Base-by-base conservation (phyloP, 2,888 invertebrate species). In the Harpagoxenus sublaevis region DNA sequence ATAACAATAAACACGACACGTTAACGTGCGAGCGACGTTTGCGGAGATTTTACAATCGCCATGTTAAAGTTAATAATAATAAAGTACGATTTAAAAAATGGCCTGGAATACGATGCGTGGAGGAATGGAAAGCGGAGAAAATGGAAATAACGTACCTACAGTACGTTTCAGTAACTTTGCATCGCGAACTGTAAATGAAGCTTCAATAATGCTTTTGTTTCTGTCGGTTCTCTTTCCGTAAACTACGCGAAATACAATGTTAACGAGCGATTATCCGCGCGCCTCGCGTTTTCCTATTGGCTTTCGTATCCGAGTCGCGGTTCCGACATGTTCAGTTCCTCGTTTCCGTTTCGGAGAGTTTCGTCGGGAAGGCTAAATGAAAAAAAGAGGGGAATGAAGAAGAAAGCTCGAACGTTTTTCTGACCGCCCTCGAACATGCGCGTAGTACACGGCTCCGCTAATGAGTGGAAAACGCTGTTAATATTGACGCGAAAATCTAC, bases 401-500 rank as follows among this genome's bases (percentile, higher is more conserved):
- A 74, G 60, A 48, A 73, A 77, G 3, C 62, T 78, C 51, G 12
- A n/a, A 48, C 8, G 53, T 62, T 79, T 83, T 68, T 81, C 42
- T n/a, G 42, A 42, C 51, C 31, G 18, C 31, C n/a, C 9, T 48
- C 10, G 55, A 39, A 68, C 31, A 6, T 23, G 73, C 57, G 71
- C 10, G 71, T 63, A 70, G 68, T 57, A 39, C 45, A 51, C 70
- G 68, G 53, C 48, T 74, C 4, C 65, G 63, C 62, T 89, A 90
- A 89, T 83, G 89, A 83, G 74, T 51, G 55, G 45, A 70, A 75
- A 87, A 84, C 78, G 60, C 84, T 82, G 90, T 90, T 86, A 89
- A 89, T 86, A 87, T 89, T 77, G 68, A 79, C 78, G 83, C 42
- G 83, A 70, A 84, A 90, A 84, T 90, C 84, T 85, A 90, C 84